Evolutionary conservation across 2,888 invertebrate species (phyloP).

Genomic region (Lymantria monacha): DNA sequence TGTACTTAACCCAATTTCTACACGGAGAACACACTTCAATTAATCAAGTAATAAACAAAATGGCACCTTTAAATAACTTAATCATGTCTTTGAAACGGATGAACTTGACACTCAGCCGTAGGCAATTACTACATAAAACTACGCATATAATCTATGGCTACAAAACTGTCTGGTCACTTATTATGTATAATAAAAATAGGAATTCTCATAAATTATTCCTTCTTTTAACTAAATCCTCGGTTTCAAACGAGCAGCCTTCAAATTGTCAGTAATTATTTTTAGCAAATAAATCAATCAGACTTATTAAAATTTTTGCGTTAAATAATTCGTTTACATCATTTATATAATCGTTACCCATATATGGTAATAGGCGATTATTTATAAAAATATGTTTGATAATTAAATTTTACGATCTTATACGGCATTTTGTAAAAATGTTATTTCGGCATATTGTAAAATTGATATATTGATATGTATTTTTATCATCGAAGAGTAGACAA

Average conservation of each 20-base stretch:
- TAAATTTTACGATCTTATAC: not conserved
- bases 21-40: too few species aligned
- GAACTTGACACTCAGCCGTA: too few species aligned
- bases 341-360: not conserved
- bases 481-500: too few species aligned
- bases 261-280: not conserved
- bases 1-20: too few species aligned
- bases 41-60: too few species aligned
- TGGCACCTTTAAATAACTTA: too few species aligned
- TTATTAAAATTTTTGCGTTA: constrained; percentile 4
- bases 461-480: too few species aligned
- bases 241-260: not conserved
- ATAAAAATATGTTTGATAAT: not conserved
- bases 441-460: too few species aligned
- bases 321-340: not conserved
- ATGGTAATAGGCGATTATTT: not conserved
- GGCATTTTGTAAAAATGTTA: not conserved
- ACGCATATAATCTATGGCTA: too few species aligned
- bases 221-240: not conserved
- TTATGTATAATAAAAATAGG: not conserved
- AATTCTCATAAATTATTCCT: not conserved
- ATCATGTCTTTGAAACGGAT: too few species aligned
- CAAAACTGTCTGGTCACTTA: not conserved
- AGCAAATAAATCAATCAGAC: constrained; percentile 6
- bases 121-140: too few species aligned